Percentiles rank a stretch among this genome's conserved stretches.
Conservation (phyloP, 2,113 vertebrate species). For the Charina bottae region DNA sequence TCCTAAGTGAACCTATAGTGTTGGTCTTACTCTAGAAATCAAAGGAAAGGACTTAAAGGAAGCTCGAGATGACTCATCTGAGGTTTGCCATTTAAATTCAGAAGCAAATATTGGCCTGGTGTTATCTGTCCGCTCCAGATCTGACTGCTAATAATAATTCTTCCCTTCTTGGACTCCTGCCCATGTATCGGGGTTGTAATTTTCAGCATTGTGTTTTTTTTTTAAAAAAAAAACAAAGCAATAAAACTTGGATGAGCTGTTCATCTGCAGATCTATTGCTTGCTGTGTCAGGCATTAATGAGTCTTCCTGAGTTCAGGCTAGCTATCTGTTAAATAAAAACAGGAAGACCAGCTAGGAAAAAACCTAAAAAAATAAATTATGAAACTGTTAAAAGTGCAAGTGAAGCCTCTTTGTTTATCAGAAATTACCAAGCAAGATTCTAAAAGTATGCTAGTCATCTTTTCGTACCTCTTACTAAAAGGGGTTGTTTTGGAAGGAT, state of each 20-base stretch:
- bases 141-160: conserved; percentile 75
- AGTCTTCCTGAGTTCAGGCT: conserved; percentile 62
- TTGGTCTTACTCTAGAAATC: conserved; percentile 28
- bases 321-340: conserved; percentile 62
- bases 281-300: conserved; percentile 67
- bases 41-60: conserved; percentile 61
- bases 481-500: not conserved
- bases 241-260: conserved; percentile 66
- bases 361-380: conserved; percentile 10
- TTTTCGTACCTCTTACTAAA: not conserved
- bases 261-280: conserved; percentile 63
- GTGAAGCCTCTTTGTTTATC: not conserved
- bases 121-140: conserved; percentile 77
- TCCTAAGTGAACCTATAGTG: conserved; percentile 3
- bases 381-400: conserved; percentile 27
- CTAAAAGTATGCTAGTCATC: not conserved
- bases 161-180: conserved; percentile 75
- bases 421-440: not conserved
- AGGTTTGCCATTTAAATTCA: conserved; percentile 65
- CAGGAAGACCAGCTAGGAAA: conserved; percentile 52
- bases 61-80: conserved; percentile 60
- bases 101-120: conserved; percentile 63
- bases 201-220: conserved; percentile 61
- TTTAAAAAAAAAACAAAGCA: conserved; percentile 73
- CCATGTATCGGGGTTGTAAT: conserved; percentile 77